These are phyloP conservation scores for Loxodonta africana DNA, from an alignment of 2,113 vertebrate genomes.

Conservation along the genomic window DNA sequence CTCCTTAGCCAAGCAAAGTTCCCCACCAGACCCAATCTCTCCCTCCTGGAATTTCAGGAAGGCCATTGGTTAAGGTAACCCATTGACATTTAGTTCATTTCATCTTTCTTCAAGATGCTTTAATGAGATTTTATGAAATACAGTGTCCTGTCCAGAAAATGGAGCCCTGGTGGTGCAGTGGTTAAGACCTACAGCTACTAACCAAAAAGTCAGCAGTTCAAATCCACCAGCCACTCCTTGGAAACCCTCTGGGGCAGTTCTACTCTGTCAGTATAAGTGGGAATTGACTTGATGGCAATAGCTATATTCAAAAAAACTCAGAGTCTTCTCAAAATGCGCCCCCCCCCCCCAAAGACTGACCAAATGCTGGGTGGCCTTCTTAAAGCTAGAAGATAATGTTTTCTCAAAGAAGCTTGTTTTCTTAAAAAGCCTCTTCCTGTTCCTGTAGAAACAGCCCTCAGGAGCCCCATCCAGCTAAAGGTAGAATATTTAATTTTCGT, in stretches of 20 bases:
- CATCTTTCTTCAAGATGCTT: conserved; percentile 24
- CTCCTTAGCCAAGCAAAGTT: background rate
- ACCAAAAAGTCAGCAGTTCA: no score
- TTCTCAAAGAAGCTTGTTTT: background rate
- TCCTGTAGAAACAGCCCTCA: background rate
- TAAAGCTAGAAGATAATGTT: background rate
- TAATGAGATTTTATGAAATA: background rate
- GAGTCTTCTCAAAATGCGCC: background rate
- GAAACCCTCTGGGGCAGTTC: no score
- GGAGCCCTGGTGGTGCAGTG: no score
- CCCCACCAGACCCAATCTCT: background rate
- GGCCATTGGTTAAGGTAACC: background rate
- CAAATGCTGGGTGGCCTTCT: background rate
- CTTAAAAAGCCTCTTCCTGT: background rate
- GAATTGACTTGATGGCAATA: no score
- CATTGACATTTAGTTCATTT: background rate
- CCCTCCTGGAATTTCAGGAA: background rate
- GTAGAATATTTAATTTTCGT: background rate
- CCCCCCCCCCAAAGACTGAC: background rate
- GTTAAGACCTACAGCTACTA: no score
- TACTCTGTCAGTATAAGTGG: no score
- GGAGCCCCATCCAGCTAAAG: background rate
- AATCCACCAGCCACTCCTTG: no score
- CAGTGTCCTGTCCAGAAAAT: background rate
- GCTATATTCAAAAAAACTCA: background rate